Evolutionary conservation across 2,888 invertebrate genomes (phyloP).

Genomic region (Mylabris sibirica): DNA sequence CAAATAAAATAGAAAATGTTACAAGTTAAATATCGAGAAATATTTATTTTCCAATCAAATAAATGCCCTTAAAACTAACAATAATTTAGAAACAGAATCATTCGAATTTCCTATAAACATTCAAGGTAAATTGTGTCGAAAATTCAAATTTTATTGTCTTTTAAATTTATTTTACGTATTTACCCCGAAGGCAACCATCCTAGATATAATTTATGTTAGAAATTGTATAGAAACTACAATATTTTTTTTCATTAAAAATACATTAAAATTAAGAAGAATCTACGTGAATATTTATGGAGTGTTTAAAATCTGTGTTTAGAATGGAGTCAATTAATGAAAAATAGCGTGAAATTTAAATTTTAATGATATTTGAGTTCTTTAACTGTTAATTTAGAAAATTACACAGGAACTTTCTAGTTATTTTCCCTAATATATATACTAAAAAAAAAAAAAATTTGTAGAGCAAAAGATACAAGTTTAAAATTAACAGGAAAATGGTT

Average conservation of each 20-base stretch:
- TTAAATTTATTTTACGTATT: background rate
- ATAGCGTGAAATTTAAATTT: background rate
- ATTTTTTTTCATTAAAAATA: background rate
- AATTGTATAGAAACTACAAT: background rate
- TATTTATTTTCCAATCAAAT: too few species aligned
- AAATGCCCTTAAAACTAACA: background rate
- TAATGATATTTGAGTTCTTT: background rate
- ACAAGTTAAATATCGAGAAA: too few species aligned
- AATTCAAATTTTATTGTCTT: constrained; percentile 16
- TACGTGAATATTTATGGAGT: background rate
- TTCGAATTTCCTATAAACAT: background rate
- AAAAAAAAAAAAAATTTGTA: background rate
- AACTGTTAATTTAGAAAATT: background rate
- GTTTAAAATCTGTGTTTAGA: background rate
- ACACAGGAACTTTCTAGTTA: background rate
- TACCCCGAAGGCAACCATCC: constrained; percentile 1
- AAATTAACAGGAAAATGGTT: background rate
- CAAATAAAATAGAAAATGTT: too few species aligned
- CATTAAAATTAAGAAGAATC: background rate
- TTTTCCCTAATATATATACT: background rate
- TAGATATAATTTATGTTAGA: constrained; percentile 15
- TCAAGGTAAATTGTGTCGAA: constrained; percentile 18
- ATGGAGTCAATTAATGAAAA: background rate
- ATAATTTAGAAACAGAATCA: background rate
- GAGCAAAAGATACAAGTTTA: background rate